Percentiles rank a stretch among this genome's conserved stretches.
Conservation (phyloP, 1,140 invertebrate species). For the Achroia grisella region DNA sequence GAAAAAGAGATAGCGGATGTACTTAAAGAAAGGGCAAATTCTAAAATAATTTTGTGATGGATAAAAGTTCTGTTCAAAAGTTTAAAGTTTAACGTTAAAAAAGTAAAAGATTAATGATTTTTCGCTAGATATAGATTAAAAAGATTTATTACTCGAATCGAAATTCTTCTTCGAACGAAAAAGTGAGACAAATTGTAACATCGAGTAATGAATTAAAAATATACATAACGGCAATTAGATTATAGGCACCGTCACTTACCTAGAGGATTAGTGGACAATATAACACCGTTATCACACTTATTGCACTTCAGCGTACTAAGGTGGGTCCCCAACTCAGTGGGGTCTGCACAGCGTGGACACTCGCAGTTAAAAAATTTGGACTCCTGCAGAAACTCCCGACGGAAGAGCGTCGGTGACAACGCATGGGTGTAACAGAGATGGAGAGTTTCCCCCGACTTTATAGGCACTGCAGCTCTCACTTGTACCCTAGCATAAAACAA, state of each 20-base stretch:
- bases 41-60: too few species aligned
- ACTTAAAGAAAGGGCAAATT: too few species aligned
- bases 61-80: too few species aligned
- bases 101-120: too few species aligned
- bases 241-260: constrained; percentile 59
- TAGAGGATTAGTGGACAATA: constrained; percentile 79
- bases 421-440: constrained; percentile 85
- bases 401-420: constrained; percentile 81
- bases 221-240: not conserved
- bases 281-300: constrained; percentile 81
- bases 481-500: constrained; percentile 69
- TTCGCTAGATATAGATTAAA: too few species aligned
- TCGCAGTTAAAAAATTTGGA: constrained; percentile 86
- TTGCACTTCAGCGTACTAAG: constrained; percentile 84
- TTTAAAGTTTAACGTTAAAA: too few species aligned
- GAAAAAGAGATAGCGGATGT: too few species aligned
- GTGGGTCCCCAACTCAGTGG: constrained; percentile 84
- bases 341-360: constrained; percentile 82
- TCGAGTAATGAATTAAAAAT: too few species aligned
- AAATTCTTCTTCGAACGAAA: too few species aligned
- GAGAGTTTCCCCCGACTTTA: constrained; percentile 78
- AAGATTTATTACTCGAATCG: too few species aligned
- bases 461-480: constrained; percentile 79
- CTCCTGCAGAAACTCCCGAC: constrained; percentile 80
- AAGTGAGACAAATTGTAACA: too few species aligned